Conservation (phyloP, 1,140 invertebrate genomes). For the Magallana gigas region DNA sequence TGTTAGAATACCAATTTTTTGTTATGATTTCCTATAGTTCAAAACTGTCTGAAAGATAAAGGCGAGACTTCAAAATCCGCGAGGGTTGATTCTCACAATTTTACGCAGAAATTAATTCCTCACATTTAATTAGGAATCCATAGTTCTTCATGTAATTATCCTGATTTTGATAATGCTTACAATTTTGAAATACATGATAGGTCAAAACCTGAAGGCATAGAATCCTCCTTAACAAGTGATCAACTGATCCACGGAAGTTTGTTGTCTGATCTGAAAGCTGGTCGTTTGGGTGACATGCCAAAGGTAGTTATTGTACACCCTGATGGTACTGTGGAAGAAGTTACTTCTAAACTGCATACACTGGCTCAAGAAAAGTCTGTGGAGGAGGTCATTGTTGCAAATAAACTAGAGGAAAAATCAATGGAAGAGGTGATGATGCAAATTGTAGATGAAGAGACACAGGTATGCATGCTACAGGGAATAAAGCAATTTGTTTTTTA, state of each 20-base stretch:
- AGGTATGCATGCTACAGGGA: background rate
- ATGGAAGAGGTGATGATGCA: conserved; percentile 5
- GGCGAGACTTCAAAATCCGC: no score
- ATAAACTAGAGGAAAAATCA: background rate
- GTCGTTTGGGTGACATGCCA: conserved; percentile 70
- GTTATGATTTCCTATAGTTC: no score
- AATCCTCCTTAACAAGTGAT: conserved; percentile 62
- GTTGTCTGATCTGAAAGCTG: conserved; percentile 71
- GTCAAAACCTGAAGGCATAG: background rate
- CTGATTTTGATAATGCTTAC: no score
- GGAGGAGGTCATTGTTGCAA: conserved; percentile 55
- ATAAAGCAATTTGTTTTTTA: background rate
- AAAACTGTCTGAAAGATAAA: no score
- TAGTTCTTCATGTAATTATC: no score
- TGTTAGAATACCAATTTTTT: no score
- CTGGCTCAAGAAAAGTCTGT: conserved; percentile 59
- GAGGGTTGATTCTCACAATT: no score
- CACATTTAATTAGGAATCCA: no score
- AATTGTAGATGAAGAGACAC: background rate
- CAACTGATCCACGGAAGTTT: conserved; percentile 71
- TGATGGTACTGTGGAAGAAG: conserved; percentile 74
- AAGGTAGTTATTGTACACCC: conserved; percentile 76
- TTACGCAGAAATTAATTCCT: no score
- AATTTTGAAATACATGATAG: background rate
- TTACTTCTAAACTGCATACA: conserved; percentile 70